These are phyloP conservation scores for Gopherus flavomarginatus DNA, from an alignment of 2,113 vertebrate species.

Conservation along the genomic window DNA sequence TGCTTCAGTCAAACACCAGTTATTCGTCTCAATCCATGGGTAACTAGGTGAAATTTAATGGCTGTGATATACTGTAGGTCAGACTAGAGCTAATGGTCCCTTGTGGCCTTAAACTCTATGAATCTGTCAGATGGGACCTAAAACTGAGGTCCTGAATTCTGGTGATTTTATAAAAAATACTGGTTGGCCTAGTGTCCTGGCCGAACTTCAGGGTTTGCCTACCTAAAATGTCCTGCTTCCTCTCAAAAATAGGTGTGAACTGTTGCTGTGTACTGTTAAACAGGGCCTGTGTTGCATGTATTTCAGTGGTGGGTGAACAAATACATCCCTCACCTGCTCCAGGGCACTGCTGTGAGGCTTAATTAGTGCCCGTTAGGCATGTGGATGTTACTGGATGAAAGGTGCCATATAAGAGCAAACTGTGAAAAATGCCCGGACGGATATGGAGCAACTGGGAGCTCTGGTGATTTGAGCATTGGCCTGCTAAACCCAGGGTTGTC, in stretches of 20 bases:
- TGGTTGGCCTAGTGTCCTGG: slow-evolving; percentile 49
- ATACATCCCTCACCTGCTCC: not conserved
- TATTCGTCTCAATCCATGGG: not conserved
- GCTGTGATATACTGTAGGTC: not conserved
- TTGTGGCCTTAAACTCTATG: slow-evolving; percentile 34
- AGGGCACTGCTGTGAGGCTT: accelerated
- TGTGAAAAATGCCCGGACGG: not conserved
- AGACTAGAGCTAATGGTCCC: not conserved
- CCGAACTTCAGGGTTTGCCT: slow-evolving; percentile 40
- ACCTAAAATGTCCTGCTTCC: slow-evolving; percentile 29
- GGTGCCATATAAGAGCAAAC: not conserved
- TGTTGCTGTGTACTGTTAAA: slow-evolving; percentile 44
- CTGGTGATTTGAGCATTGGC: not conserved
- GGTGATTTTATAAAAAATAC: slow-evolving; percentile 46
- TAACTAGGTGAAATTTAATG: not conserved
- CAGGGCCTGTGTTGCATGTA: not conserved
- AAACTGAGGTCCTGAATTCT: slow-evolving; percentile 56
- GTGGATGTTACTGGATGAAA: not conserved
- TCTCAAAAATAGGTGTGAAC: slow-evolving; percentile 25
- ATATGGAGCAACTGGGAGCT: not conserved
- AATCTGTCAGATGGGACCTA: slow-evolving; percentile 52
- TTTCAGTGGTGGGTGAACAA: slow-evolving; percentile 9
- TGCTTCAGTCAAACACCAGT: not conserved
- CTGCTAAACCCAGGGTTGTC: no score
- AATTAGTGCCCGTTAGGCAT: not conserved